A percentile compares a stretch with the other conserved stretches of the same genome.
phyloP scores from a whole-genome alignment of 1,140 invertebrate species.

The Zaprionus lachaisei region DNA sequence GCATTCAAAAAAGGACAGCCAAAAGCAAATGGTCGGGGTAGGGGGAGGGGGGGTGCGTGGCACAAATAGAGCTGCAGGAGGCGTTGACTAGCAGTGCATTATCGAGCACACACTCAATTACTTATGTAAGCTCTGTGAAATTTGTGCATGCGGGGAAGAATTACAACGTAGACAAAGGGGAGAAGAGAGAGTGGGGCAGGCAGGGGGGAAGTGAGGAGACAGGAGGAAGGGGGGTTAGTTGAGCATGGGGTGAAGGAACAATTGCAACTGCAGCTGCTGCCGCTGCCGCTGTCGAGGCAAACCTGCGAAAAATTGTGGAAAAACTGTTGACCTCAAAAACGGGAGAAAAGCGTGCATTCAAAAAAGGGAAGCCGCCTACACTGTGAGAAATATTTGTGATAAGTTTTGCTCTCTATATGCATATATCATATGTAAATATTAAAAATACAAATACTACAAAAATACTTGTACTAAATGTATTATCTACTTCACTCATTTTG shows the following conservation, averaged over 20 bases:
- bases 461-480: too few species aligned
- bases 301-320: conserved; percentile 66
- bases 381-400: neutral
- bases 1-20: conserved; percentile 53
- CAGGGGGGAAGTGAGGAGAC: neutral
- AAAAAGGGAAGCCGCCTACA: conserved; percentile 13
- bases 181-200: neutral
- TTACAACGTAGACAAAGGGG: neutral
- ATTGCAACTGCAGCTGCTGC: conserved; percentile 68
- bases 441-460: too few species aligned
- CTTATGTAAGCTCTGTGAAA: conserved; percentile 71
- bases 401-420: too few species aligned
- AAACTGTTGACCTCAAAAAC: conserved; percentile 72
- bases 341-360: conserved; percentile 25
- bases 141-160: neutral
- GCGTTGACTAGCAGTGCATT: conserved; percentile 63
- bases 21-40: conserved; percentile 39
- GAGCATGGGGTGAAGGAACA: conserved; percentile 48
- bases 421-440: too few species aligned
- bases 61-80: conserved; percentile 1
- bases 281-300: conserved; percentile 28
- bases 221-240: neutral
- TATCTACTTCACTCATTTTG: too few species aligned
- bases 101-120: conserved; percentile 82
- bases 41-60: conserved; percentile 12